Percentiles rank a stretch among this genome's conserved stretches.
Conservation (phyloP, 1,140 invertebrate species). For the Caenorhabditis brenneri region DNA sequence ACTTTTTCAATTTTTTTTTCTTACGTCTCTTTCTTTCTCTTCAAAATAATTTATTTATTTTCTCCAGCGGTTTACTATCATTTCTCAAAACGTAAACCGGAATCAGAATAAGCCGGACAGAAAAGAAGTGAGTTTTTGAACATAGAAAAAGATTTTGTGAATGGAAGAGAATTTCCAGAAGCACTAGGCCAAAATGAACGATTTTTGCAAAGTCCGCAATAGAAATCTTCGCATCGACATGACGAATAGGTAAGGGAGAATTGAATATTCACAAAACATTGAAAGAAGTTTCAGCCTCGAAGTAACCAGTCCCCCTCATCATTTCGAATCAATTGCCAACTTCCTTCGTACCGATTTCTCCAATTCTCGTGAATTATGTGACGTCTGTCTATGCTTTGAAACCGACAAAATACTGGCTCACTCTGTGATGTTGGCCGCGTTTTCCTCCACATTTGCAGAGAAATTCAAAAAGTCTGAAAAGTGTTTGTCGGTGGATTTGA, state of each 20-base stretch:
- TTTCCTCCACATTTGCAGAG: background rate
- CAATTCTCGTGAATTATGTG: background rate
- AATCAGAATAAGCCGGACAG: background rate
- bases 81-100: conserved; percentile 19
- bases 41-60: background rate
- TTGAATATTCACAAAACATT: background rate
- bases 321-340: background rate
- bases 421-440: background rate
- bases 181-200: background rate
- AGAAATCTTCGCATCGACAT: conserved; percentile 4
- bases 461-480: background rate
- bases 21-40: too few species aligned
- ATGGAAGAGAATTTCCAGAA: background rate
- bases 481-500: background rate
- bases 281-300: background rate
- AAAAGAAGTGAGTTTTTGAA: conserved; percentile 19
- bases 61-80: background rate
- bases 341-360: background rate
- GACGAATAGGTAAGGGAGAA: background rate
- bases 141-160: background rate
- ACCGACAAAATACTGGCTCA: background rate
- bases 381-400: background rate
- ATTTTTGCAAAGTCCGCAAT: background rate
- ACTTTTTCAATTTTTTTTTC: too few species aligned
- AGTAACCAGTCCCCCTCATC: background rate